phyloP scores from a whole-genome alignment of 2,797 vertebrate genomes.

The Siniperca obscura region DNA sequence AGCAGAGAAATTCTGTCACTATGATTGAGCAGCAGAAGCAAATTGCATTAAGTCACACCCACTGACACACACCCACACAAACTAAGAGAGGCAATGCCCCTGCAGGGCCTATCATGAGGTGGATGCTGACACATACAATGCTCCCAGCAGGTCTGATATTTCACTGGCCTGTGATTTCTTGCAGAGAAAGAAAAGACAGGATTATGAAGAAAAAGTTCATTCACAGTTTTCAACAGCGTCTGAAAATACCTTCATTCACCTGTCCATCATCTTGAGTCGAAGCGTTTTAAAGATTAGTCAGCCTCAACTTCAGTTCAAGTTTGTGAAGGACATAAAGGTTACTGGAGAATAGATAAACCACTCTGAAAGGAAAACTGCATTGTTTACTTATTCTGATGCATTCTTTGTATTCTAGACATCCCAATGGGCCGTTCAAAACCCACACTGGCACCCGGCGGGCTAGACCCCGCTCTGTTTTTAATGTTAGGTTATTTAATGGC shows the following conservation, averaged over 20 bases:
- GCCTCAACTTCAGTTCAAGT: conserved; percentile 16
- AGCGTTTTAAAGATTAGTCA: conserved; percentile 40
- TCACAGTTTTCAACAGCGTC: conserved; percentile 29
- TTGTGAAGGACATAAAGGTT: conserved; percentile 21
- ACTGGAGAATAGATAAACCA: conserved; percentile 4
- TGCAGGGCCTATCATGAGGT: conserved; percentile 30
- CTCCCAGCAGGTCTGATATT: conserved; percentile 60
- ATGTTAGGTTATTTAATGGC: conserved; percentile 97
- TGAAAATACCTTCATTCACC: conserved; percentile 41
- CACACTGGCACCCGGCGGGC: conserved; percentile 90
- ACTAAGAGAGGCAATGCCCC: conserved; percentile 19
- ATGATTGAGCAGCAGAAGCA: conserved; percentile 14
- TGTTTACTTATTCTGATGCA: conserved; percentile 58
- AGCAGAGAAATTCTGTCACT: conserved; percentile 10
- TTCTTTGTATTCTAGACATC: conserved; percentile 88
- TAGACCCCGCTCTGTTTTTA: conserved; percentile 94
- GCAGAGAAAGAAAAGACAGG: conserved; percentile 30
- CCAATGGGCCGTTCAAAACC: conserved; percentile 91
- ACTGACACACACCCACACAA: conserved; percentile 13
- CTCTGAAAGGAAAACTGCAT: conserved; percentile 28
- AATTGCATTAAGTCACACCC: conserved; percentile 15
- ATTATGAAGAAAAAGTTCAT: conserved; percentile 28
- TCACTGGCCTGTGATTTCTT: conserved; percentile 59
- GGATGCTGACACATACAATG: conserved; percentile 42
- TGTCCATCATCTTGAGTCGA: conserved; percentile 21